Evolutionary conservation across 2,888 invertebrate genomes (phyloP).

Genomic region (Rhagophthalmus giganteus): DNA sequence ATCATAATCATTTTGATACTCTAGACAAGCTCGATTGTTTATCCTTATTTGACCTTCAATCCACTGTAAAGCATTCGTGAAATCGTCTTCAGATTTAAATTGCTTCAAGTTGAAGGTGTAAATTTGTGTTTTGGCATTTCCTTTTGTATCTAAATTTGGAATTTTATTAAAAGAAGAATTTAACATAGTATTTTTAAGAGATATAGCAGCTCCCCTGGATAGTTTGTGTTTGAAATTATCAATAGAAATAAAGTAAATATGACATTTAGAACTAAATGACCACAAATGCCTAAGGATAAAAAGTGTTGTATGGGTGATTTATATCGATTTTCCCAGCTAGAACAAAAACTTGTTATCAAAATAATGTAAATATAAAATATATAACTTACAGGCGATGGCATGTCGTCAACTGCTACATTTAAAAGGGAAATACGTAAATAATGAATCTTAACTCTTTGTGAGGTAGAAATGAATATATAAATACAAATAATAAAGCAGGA

Average conservation of each 20-base stretch:
- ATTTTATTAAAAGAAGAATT: too few species aligned
- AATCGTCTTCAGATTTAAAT: slow-evolving; percentile 16
- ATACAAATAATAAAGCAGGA: slow-evolving; percentile 77
- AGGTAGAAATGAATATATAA: slow-evolving; percentile 92
- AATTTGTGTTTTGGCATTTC: too few species aligned
- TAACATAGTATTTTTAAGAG: too few species aligned
- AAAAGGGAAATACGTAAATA: slow-evolving; percentile 95
- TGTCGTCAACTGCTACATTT: slow-evolving; percentile 83
- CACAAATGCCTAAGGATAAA: slow-evolving; percentile 66
- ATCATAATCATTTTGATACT: slow-evolving; percentile 6
- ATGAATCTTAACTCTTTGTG: slow-evolving; percentile 98
- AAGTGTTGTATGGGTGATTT: slow-evolving; percentile 74
- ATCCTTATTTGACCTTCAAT: slow-evolving; percentile 21
- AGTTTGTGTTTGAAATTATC: slow-evolving; percentile 88
- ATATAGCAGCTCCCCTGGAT: slow-evolving; percentile 93
- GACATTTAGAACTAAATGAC: slow-evolving; percentile 78
- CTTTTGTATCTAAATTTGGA: too few species aligned
- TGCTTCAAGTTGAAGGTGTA: slow-evolving; percentile 14
- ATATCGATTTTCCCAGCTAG: slow-evolving; percentile 77
- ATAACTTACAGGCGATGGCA: slow-evolving; percentile 88
- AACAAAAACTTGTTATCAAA: slow-evolving; percentile 45
- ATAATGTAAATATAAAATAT: too few species aligned
- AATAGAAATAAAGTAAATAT: slow-evolving; percentile 77
- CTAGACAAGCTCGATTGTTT: slow-evolving; percentile 8
- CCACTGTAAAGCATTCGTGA: slow-evolving; percentile 22